These are phyloP conservation scores for Arenaria interpres DNA, from an alignment of 2,113 vertebrate species.

Conservation along the genomic window DNA sequence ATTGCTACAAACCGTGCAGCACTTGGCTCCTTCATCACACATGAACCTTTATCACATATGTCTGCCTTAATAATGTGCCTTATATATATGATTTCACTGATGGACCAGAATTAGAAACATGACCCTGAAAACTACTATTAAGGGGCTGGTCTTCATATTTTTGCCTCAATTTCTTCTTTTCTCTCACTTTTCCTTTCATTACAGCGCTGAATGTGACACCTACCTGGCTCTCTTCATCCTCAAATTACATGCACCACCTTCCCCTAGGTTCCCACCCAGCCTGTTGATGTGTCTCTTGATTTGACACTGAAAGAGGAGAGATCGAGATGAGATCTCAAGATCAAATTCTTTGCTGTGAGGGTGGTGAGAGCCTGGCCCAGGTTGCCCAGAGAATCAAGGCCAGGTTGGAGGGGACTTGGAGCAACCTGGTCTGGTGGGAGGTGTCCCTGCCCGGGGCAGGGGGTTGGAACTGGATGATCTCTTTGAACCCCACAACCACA, in stretches of 20 bases:
- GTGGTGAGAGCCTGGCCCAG: too few relatives aligned
- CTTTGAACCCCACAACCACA: not conserved
- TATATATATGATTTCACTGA: fast-evolving
- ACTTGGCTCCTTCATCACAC: not conserved
- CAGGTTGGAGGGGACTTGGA: too few relatives aligned
- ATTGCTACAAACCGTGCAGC: fast-evolving
- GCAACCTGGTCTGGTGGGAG: too few relatives aligned
- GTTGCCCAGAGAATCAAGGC: too few relatives aligned
- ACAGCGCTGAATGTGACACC: not conserved
- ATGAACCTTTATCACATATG: too few relatives aligned
- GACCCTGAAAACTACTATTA: not conserved
- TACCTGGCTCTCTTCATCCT: not conserved
- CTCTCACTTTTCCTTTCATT: not conserved
- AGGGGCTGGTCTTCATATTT: not conserved
- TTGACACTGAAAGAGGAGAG: not conserved
- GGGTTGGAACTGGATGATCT: not conserved
- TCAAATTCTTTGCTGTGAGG: not conserved
- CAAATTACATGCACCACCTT: not conserved
- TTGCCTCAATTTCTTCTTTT: not conserved
- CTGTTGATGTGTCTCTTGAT: not conserved
- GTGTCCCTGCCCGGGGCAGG: too few relatives aligned
- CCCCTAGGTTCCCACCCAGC: not conserved
- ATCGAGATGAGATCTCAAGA: not conserved
- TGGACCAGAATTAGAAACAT: not conserved
- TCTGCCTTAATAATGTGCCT: not conserved